Evolutionary conservation across 2,113 vertebrate genomes (phyloP), one percentile per base, ranked within the genome.

Genomic region (Seriola quinqueradiata): DNA sequence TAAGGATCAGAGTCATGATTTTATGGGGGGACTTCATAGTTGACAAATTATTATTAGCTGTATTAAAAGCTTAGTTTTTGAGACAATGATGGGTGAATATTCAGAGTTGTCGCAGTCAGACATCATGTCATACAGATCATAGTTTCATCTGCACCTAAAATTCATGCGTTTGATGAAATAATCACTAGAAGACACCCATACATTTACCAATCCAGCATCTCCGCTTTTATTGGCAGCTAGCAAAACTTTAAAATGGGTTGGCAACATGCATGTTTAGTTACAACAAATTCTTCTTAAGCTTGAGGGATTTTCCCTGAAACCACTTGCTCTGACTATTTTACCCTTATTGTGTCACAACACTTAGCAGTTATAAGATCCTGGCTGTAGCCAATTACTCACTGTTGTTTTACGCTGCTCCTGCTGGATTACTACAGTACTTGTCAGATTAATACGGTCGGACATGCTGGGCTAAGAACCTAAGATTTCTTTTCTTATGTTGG

Each of bases 401-500:
- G 48, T 36, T 60, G 28, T 21, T 70, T 77, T 69, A 54, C 38
- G 4, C 32, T 67, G 69, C 70, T 75, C 54, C 38, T 71, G 57
- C 17, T 70, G 40, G 77, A 77, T 79, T 60, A 76, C 60, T 64
- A 17, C 11, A 10, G 9, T 34, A 54, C 12, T 2, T 38, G 44
- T 82, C 28, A 75, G 28, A 77, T 54, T 44, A 64, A 57, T 61
- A 32, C 57, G 74, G 40, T 66, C 67, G 50, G 58, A 4, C 32
- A 59, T 67, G 36, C 65, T 75, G 19, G 54, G 44, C 63, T 64
- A n/a, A 85, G 40, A 75, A 0, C 32, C 52, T 59, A 60, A 81
- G 2, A 19, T 55, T 55, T 23, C 36, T 64, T 11, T 74, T 54
- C 19, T 36, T 21, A 65, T 69, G n/a, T 65, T 21, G 16, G 40